Base-by-base conservation (phyloP, 2,888 invertebrate species). In the Aromia moschata region DNA sequence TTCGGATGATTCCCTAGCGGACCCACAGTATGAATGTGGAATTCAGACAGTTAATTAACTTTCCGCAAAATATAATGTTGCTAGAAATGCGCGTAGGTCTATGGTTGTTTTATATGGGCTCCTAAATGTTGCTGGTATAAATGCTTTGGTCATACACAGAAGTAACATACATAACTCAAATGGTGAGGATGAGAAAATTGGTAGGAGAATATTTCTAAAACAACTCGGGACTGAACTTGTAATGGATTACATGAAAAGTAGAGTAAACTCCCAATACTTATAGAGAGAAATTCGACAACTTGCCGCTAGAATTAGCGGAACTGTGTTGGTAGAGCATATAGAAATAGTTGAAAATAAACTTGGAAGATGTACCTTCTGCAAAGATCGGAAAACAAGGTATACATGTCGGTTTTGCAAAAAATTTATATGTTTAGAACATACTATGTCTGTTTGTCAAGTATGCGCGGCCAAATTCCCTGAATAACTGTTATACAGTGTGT, bases 101-200 rank as follows among this genome's bases (percentile, higher is more conserved):
- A 62, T 70, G 64, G 53, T 65, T 7, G 43, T 66, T 30, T 68
- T 70, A 55, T 71, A 62, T 60, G 49, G 57, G 15, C 56, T 73
- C n/a, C 16, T 70, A 14, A 71, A 70, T 62, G 57, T 68, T 15
- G 59, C 64, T 44, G 64, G 58, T 5, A 58, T 70, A 10, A 70
- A 70, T 54, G 47, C 62, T 16, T 55, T 57, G 12, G 53, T 65
- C 18, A 66, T 68, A 38, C 56, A 56, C 37, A 44, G 14, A 33
- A 43, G 10, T 14, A 44, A 56, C 37, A 44, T 12, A 33, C 30
- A 3, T 14, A 44, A 45, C 18, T 12, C 20, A 20, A 44, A 53
- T 16, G 16, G 14, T 9, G 7, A 1, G 16, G 16, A 40, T 16
- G 1, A 3, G 7, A 15, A 15, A 40, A 40, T 16, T 7, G 15